Percentiles rank a stretch among this genome's conserved stretches.
These are phyloP conservation scores for Chiloscyllium plagiosum DNA, from an alignment of 2,113 vertebrate species.

Conservation along the genomic window DNA sequence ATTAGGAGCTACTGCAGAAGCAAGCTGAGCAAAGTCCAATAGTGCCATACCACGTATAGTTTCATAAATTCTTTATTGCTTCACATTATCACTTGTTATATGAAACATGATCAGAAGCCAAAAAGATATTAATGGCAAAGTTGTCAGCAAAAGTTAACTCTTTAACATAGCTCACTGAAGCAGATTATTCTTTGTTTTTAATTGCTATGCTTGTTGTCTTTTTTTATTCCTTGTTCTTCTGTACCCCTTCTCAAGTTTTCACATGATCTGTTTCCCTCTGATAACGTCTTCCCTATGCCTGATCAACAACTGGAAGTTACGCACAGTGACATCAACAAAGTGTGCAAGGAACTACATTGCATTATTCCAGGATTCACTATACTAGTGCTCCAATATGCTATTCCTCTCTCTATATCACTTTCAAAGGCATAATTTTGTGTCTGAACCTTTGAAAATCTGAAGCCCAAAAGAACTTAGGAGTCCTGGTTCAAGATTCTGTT, in stretches of 20 bases:
- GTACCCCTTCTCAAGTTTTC: neutral
- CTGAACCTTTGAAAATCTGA: too few species aligned
- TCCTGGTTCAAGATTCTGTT: too few species aligned
- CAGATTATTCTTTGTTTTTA: neutral
- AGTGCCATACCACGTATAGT: neutral
- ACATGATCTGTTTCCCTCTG: neutral
- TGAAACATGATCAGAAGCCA: neutral
- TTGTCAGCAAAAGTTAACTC: neutral
- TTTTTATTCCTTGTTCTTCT: neutral
- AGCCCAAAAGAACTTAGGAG: too few species aligned
- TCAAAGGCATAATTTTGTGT: neutral
- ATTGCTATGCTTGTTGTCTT: neutral
- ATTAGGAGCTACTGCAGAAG: neutral
- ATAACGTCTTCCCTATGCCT: neutral
- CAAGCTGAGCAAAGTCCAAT: neutral
- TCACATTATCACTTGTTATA: neutral
- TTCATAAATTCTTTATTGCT: neutral
- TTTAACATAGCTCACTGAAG: neutral
- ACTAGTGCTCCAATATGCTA: neutral
- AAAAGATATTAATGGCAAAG: neutral
- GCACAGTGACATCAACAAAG: neutral
- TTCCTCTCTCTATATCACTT: neutral
- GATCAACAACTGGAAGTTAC: neutral
- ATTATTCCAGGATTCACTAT: neutral
- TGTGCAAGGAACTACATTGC: neutral